phyloP scores from a whole-genome alignment of 2,797 vertebrate species.

The Poeciliopsis gracilis region DNA sequence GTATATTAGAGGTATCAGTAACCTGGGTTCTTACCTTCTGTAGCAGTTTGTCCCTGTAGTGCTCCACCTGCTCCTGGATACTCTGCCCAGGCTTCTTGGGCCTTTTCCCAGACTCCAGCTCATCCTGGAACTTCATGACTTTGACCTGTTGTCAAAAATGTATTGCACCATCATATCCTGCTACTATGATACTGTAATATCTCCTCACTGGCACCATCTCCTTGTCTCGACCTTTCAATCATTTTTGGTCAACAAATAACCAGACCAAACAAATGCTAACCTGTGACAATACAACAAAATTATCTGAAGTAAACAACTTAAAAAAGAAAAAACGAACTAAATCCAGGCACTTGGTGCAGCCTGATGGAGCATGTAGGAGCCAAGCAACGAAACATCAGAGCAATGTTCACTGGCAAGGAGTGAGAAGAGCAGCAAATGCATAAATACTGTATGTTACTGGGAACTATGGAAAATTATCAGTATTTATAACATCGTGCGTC shows the following conservation, averaged over 20 bases:
- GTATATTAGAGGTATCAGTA: not conserved
- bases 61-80: constrained; percentile 97
- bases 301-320: not conserved
- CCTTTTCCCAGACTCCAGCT: constrained; percentile 96
- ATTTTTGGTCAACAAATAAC: no score
- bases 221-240: no score
- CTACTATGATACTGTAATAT: no score
- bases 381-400: not conserved
- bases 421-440: not conserved
- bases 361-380: not conserved
- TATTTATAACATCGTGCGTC: not conserved
- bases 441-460: not conserved
- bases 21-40: constrained; percentile 83
- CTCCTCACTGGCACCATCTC: not conserved
- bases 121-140: constrained; percentile 99
- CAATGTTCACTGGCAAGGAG: not conserved
- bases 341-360: not conserved
- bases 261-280: not conserved
- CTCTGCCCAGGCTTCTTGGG: constrained; percentile 95
- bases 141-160: constrained; percentile 85
- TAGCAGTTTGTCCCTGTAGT: constrained; percentile 96
- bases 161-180: not conserved
- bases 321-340: not conserved
- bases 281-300: not conserved
- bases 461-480: not conserved